Evolutionary conservation across 2,113 vertebrate species (phyloP), one percentile per base, ranked within the genome.

Genomic region (Salvelinus fontinalis): DNA sequence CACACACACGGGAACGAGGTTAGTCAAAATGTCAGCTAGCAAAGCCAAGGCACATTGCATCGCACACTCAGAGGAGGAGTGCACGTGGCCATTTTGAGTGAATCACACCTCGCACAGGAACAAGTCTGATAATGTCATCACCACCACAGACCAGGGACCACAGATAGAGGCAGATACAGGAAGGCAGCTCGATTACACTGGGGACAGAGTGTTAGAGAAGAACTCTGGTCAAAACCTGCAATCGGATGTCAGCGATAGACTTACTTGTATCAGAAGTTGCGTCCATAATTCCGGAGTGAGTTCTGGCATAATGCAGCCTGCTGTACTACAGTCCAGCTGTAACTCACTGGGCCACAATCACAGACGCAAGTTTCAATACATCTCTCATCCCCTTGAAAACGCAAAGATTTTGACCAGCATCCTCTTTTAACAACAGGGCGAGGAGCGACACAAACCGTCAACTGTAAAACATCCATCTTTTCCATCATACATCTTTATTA

Each of bases 361-460:
- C 74, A 34, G 57, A 62, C 49, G 3, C 71, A 73, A 34, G 71
- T 59, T n/a, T 27, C 27, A 34, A 62, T 73, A 22, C 20, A 60
- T 18, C 18, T 29, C 4, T n/a, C 57, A 59, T 18, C 26, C 34
- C 51, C 27, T 29, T 24, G 22, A 49, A 22, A 49, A 48, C 84
- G 20, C 6, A 49, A 57, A 14, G 4, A 13, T 78, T 81, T 78
- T 62, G 83, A 81, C 87, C 87, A 80, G 80, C 74, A 75, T 84
- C 54, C 81, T 87, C 84, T 71, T 88, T 81, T 84, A 84, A 86
- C 85, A 81, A 69, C 79, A n/a, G 65, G 79, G 59, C 69, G 75
- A 83, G 60, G 57, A 66, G 68, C 66, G 39, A 73, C 73, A 68
- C 67, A 80, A 59, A 77, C 74, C 51, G 59, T 27, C 74, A 22